Evolutionary conservation across 2,113 vertebrate species (phyloP), one percentile per base, ranked within the genome.

Genomic region (Crotalus helleri): DNA sequence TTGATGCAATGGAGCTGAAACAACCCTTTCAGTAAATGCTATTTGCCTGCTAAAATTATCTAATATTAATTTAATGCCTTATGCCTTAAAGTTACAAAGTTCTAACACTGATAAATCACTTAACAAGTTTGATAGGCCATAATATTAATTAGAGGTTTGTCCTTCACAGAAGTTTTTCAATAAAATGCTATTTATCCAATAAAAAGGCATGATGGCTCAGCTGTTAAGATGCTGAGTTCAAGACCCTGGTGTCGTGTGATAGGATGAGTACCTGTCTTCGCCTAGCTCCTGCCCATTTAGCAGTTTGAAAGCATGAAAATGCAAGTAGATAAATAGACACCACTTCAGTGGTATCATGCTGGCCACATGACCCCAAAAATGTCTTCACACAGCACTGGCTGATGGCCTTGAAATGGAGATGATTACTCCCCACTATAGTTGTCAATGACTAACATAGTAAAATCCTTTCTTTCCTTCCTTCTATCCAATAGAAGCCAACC

Each of bases 1-100:
- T 61, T 95, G 87, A 92, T 93, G 90, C 6, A 90, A 19, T 92
- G 89, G 88, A 94, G 92, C 94, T 94, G 33, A 85, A 85, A 91
- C 10, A 91, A 90, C 13, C 24, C 9, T 85, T 33, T 49, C 91
- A 23, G 2, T n/a, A 89, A 19, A 24, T 3, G 57, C 94, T 39
- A 8, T 61, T 95, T 46, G 8, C 58, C 91, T 94, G 88, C 51
- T 61, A 89, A 57, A 92, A 95, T 87, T 13, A 93, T 93, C 91
- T 91, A 92, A 92, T 93, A 94, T 88, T 8, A 90, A 92, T 86
- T 93, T 51, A 94, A 94, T 94, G n/a, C 49, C 51, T 94, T 95
- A 95, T 94, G 93, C 13, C 33, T 96, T 96, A 44, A 69, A n/a
- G 33, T 94, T 95, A 93, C 92, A 94, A 94, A 92, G 21, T 54